Percentiles rank a stretch among this genome's conserved stretches.
Evolutionary conservation across 2,113 vertebrate species (phyloP).

Genomic region (Thermophis baileyi): DNA sequence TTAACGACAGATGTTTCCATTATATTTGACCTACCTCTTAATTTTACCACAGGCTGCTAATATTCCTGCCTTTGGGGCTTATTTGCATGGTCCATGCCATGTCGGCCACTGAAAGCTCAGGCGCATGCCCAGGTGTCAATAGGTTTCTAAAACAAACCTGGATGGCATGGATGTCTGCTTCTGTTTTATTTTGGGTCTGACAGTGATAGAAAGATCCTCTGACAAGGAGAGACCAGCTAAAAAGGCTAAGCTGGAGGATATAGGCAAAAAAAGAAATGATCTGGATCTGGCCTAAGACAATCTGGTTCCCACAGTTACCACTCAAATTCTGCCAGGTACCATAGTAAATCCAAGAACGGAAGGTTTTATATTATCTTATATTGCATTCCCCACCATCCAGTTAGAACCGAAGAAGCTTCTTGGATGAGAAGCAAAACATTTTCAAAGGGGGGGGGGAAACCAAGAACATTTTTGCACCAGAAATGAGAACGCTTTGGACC

Average conservation of each 20-base stretch:
- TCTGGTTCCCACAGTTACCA: neutral
- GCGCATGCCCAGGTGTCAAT: constrained; percentile 57
- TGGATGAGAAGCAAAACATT: too few species aligned
- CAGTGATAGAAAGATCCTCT: constrained; percentile 16
- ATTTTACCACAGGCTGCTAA: constrained; percentile 50
- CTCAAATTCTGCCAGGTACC: neutral
- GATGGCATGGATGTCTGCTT: constrained; percentile 39
- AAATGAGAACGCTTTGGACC: too few species aligned
- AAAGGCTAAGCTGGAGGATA: neutral
- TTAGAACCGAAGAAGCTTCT: too few species aligned
- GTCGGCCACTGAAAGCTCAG: neutral
- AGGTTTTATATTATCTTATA: too few species aligned
- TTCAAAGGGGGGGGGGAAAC: too few species aligned
- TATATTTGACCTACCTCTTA: constrained; percentile 67
- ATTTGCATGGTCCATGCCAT: constrained; percentile 57
- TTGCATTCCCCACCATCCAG: too few species aligned
- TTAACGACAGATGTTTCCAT: constrained; percentile 71
- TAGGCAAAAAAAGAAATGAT: neutral
- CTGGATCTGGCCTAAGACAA: neutral
- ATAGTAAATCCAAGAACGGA: too few species aligned
- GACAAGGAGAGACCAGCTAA: neutral
- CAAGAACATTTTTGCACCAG: too few species aligned
- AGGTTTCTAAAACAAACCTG: constrained; percentile 48
- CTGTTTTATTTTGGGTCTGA: neutral
- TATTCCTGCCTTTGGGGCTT: constrained; percentile 58